Percentiles rank a stretch among this genome's conserved stretches.
Evolutionary conservation across 2,888 invertebrate species (phyloP).

Genomic region (Torymus aiolomorphi): DNA sequence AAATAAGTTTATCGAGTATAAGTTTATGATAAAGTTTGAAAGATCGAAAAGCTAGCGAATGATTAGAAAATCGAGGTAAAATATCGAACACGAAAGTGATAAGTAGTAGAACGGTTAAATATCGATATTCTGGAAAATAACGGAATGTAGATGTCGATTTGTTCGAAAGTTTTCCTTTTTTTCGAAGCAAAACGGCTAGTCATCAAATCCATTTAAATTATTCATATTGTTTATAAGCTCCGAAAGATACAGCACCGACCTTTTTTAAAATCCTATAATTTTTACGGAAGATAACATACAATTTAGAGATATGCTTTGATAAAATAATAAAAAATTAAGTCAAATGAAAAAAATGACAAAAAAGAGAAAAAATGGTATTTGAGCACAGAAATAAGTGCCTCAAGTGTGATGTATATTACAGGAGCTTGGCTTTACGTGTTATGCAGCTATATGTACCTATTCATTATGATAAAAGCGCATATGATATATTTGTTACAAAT

Average conservation of each 20-base stretch:
- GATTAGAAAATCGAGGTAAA: constrained; percentile 8
- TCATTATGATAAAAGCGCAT: constrained; percentile 74
- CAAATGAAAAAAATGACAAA: constrained; percentile 55
- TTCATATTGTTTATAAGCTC: constrained; percentile 46
- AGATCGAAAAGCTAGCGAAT: background rate
- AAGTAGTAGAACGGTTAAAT: constrained; percentile 26
- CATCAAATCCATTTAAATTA: constrained; percentile 49
- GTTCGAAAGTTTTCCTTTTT: constrained; percentile 47
- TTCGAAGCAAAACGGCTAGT: constrained; percentile 55
- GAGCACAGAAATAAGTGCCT: constrained; percentile 76
- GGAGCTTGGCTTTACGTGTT: constrained; percentile 76
- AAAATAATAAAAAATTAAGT: constrained; percentile 54
- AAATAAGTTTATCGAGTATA: constrained; percentile 13
- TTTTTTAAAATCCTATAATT: constrained; percentile 66
- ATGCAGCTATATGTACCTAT: constrained; percentile 75
- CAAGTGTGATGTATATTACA: constrained; percentile 76
- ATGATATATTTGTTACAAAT: constrained; percentile 76
- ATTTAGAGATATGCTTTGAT: constrained; percentile 74
- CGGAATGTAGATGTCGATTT: constrained; percentile 48
- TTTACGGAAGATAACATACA: constrained; percentile 71
- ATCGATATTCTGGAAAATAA: constrained; percentile 70
- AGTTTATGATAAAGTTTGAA: constrained; percentile 18
- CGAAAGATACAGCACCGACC: constrained; percentile 68
- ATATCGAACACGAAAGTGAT: constrained; percentile 10
- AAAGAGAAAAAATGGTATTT: constrained; percentile 70